Base-by-base conservation (phyloP, 2,797 vertebrate species). In the Hozukius guyotensis region DNA sequence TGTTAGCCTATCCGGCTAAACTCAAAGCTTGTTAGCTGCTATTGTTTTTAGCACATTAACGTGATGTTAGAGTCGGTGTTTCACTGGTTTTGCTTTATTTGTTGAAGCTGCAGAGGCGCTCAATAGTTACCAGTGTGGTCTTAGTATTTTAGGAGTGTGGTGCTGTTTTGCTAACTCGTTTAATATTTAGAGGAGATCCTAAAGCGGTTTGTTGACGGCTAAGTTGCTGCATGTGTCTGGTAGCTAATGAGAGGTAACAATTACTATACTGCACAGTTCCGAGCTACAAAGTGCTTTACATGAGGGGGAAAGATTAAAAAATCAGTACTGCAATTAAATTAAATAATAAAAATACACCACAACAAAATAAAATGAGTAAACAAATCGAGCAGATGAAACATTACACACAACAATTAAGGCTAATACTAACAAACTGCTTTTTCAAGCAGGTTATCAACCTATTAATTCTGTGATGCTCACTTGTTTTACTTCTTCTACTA, bases 21-120 rank as follows among this genome's bases (percentile, higher is more conserved):
- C 67, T 25, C 49, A 79, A 29, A 57, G 74, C 67, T 71, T 36
- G 68, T 8, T 73, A 86, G 81, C 69, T 61, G 89, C 92, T 91
- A 89, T 93, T 94, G 94, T 94, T 94, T 95, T 93, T 93, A 93
- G 89, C 89, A 85, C 72, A 2, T n/a, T 13, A 31, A 10, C n/a
- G 16, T 61, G n/a, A 3, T 20, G 24, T 70, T 52, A 25, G 27
- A 8, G 5, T 9, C 13, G 5, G 5, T 29, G 22, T 73, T 36
- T 69, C 8, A 14, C 11, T 3, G 3, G 8, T 46, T 46, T 78
- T 59, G 2, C 0, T 31, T 4, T 25, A 16, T 49, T 73, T 25
- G 1, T 38, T 9, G 0, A 9, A 62, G 13, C 3, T 16, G 0
- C 16, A 12, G 1, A 16, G 1, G 2, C 32, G 1, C 6, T n/a